Base-by-base conservation (phyloP, 1,140 invertebrate genomes). In the Chironomus tepperi region DNA sequence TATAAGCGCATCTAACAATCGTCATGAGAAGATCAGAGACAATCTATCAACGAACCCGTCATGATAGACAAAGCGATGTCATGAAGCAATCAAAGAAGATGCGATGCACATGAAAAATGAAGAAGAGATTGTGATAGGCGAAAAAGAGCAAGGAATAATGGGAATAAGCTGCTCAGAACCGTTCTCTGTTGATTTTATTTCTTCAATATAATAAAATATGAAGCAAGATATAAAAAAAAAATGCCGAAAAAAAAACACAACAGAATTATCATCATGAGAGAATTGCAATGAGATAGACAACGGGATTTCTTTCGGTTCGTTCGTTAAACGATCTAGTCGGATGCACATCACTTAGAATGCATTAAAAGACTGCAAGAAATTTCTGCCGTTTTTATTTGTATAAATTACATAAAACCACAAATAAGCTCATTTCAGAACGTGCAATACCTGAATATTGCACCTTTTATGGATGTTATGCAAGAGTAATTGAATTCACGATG, bases 291-390 rank as follows among this genome's bases (percentile, higher is more conserved):
- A 57, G 24, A 34, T 34, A 57, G 47, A 57, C 47, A 70, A 70
- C 65, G 65, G 65, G 65, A 70, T 19, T 19, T 70, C 19, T 70
- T 18, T 9, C 19, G n/a, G 6, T 70, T 70, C 18, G 8, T 19
- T 70, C 19, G 18, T 19, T 19, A 70, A 19, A 19, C 65, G 65
- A 19, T 70, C 19, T 70, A 70, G 65, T 70, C 65, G 16, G 65
- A 70, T 70, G 65, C 65, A 21, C 65, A 70, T 21, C 16, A 70
- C 19, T 70, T 70, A 18, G 47, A 57, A 57, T 57, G 47, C 47
- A 57, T 57, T 57, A n/a, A n/a, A n/a, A n/a, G n/a, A n/a, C n/a
- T n/a, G 47, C 2, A 57, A 57, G 47, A 57, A 57, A 15, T 34
- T 34, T 34, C 5, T 34, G 24, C 24, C 24, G 24, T 34, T 34